phyloP scores from a whole-genome alignment of 2,888 invertebrate genomes.

The Petrolisthes cinctipes region DNA sequence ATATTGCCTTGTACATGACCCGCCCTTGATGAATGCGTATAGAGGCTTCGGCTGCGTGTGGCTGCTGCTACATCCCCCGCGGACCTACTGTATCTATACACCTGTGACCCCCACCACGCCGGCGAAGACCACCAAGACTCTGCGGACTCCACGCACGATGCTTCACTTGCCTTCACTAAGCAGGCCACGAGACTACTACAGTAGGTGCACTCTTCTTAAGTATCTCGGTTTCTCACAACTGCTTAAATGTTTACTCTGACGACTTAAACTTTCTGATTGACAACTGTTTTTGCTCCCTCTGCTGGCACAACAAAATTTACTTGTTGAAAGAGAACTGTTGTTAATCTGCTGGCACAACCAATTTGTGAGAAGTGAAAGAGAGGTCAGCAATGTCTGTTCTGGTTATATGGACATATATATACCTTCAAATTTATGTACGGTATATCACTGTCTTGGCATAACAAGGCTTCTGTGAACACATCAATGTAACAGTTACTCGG shows the following conservation, averaged over 20 bases:
- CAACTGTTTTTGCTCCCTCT: constrained; percentile 2
- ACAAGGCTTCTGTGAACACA: neutral
- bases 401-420: neutral
- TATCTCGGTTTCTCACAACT: neutral
- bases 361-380: too few relatives aligned
- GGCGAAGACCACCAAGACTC: constrained; percentile 23
- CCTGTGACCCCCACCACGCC: neutral
- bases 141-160: constrained; percentile 45
- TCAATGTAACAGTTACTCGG: neutral
- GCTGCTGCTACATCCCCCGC: constrained; percentile 34
- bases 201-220: neutral
- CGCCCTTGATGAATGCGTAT: constrained; percentile 34
- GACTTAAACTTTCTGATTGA: too few relatives aligned
- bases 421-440: neutral
- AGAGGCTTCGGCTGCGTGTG: constrained; percentile 9
- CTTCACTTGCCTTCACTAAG: constrained; percentile 38
- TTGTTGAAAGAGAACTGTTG: neutral
- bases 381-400: too few relatives aligned
- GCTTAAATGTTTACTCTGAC: neutral
- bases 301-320: neutral
- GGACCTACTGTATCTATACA: neutral
- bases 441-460: neutral
- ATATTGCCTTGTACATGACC: constrained; percentile 27
- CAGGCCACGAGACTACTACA: neutral
- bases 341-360: too few relatives aligned